phyloP scores from a whole-genome alignment of 2,113 vertebrate genomes.

The Numida meleagris region DNA sequence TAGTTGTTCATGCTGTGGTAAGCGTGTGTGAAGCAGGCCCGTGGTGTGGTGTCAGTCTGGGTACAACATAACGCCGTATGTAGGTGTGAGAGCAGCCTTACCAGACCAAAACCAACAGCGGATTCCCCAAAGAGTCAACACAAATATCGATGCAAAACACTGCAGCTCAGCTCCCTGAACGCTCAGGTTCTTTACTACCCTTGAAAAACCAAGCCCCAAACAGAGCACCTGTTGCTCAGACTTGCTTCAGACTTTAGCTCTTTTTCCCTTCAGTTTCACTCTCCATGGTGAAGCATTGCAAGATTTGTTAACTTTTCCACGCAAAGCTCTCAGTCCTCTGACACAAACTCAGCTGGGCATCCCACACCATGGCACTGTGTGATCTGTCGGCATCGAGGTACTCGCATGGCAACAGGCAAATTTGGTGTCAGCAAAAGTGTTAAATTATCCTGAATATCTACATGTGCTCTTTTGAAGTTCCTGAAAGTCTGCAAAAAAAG shows the following conservation, averaged over 20 bases:
- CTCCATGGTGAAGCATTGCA: not conserved
- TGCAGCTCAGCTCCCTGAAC: not conserved
- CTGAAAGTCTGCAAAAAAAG: not conserved
- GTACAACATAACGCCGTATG: not conserved
- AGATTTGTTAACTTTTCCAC: not conserved
- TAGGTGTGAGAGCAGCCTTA: not conserved
- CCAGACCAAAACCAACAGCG: not conserved
- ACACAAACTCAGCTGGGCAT: not conserved
- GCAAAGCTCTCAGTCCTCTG: not conserved
- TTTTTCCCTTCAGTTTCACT: not conserved
- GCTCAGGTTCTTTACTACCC: not conserved
- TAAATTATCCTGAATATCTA: not conserved
- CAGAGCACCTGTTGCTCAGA: not conserved
- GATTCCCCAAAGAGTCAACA: not conserved
- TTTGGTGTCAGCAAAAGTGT: not conserved
- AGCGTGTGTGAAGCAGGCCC: not conserved
- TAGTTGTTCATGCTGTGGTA: not conserved
- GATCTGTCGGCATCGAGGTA: accelerated
- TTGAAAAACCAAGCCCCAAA: not conserved
- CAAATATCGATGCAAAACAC: not conserved
- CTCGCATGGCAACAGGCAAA: not conserved
- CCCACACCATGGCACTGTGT: accelerated
- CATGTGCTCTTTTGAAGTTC: not conserved
- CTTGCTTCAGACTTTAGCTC: not conserved
- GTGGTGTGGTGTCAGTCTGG: not conserved